Base-by-base conservation (phyloP, 2,797 vertebrate genomes). In the Tachyglossus aculeatus region DNA sequence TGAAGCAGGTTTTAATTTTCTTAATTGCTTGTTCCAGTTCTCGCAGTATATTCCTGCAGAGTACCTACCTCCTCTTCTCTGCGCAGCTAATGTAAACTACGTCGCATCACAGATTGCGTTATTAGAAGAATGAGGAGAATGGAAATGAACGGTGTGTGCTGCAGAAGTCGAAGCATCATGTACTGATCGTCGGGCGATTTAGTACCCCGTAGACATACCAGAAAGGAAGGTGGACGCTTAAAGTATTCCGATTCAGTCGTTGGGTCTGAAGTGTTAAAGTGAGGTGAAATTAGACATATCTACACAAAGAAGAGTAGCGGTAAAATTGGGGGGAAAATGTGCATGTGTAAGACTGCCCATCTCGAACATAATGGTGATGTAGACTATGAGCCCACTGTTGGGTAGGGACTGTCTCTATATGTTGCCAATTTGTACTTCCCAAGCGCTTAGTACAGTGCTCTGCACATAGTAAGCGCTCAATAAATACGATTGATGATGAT, bases 71-170 rank as follows among this genome's bases (percentile, higher is more conserved):
- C 70, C 71, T 82, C 74, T 68, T 36, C 22, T 55, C 21, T 64
- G 53, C 61, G 62, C 36, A 44, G 47, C 56, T 48, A 15, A 71
- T 71, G 67, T 53, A 56, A 61, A 81, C 43, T 55, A 13, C 55
- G 29, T 53, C 50, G 71, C 75, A 77, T 79, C 82, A 77, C 71
- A 75, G 73, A 43, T 76, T 64, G 50, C 25, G 27, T 39, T 54
- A 11, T 63, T 58, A 25, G 71, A 51, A 55, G 45, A 69, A 18
- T 45, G 34, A 81, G 39, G 10, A 47, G 44, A 12, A 47, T 25
- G 12, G 59, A 81, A 76, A 79, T 84, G 47, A 77, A 77, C 78
- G 77, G 44, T 51, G 14, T 18, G 22, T 50, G 45, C 39, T 15
- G 5, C 59, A 40, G 45, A 74, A 71, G 57, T 32, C 61, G 53